Conservation (phyloP, 2,797 vertebrate species). For the Nannoperca obscura region DNA sequence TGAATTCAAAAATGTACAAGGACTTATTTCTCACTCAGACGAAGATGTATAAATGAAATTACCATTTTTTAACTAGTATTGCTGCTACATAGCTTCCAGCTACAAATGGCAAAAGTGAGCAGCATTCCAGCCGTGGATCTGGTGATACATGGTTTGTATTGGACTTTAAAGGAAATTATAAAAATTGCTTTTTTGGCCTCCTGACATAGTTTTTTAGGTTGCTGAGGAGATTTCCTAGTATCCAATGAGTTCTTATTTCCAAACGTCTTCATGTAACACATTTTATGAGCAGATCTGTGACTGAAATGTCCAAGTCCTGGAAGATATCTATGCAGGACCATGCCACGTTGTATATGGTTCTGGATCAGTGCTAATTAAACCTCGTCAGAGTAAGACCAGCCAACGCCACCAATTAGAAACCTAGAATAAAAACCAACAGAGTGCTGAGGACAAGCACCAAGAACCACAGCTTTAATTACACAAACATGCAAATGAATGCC, state of each 20-base stretch:
- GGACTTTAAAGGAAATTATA: not conserved
- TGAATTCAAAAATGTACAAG: no score
- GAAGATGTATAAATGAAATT: no score
- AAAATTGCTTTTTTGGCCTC: not conserved
- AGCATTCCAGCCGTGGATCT: no score
- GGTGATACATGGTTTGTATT: not conserved
- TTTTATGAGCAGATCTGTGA: not conserved
- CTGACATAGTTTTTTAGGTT: not conserved
- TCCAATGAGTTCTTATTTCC: not conserved
- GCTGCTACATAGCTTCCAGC: no score
- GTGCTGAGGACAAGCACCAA: not conserved
- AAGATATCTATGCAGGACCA: not conserved
- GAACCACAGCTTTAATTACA: slow-evolving; percentile 16
- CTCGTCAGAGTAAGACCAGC: not conserved
- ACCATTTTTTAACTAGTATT: no score
- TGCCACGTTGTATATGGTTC: not conserved
- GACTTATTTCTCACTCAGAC: no score
- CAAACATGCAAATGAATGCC: slow-evolving; percentile 14
- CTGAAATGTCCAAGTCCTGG: not conserved
- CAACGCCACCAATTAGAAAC: not conserved
- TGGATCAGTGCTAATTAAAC: slow-evolving; percentile 9
- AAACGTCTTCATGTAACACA: not conserved
- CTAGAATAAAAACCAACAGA: slow-evolving; percentile 9
- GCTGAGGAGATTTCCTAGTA: not conserved
- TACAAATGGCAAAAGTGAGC: not conserved